Evolutionary conservation across 2,797 vertebrate genomes (phyloP).

Genomic region (Sebastes nivosus): DNA sequence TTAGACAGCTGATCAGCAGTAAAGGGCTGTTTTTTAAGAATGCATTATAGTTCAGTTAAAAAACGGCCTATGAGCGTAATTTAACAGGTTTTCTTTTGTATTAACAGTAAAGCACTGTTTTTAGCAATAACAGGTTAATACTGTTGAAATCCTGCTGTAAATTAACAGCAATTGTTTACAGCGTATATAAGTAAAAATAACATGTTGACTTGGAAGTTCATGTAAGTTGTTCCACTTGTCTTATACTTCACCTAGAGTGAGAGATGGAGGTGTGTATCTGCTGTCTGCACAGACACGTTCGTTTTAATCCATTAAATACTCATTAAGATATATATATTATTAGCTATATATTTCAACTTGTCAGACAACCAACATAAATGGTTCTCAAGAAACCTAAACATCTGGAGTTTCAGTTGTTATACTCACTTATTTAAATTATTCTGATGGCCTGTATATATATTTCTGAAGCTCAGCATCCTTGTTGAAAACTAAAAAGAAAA

Average conservation of each 20-base stretch:
- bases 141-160: too few relatives aligned
- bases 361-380: not conserved
- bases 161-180: too few relatives aligned
- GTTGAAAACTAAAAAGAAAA: not conserved
- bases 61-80: accelerated
- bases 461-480: not conserved
- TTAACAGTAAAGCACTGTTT: too few relatives aligned
- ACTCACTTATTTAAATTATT: too few relatives aligned
- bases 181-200: not conserved
- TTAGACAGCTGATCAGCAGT: too few relatives aligned
- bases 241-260: not conserved
- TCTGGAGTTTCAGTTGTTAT: not conserved
- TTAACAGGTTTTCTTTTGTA: too few relatives aligned
- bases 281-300: not conserved
- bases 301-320: not conserved
- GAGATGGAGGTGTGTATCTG: not conserved
- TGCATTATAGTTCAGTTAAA: too few relatives aligned
- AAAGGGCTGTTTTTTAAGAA: too few relatives aligned
- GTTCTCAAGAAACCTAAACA: not conserved
- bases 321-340: not conserved
- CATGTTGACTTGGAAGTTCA: not conserved
- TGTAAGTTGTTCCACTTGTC: not conserved
- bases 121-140: too few relatives aligned
- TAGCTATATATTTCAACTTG: not conserved
- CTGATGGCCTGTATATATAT: not conserved